Conservation (phyloP, 23 tunicate species). For the Pegea sp. region DNA sequence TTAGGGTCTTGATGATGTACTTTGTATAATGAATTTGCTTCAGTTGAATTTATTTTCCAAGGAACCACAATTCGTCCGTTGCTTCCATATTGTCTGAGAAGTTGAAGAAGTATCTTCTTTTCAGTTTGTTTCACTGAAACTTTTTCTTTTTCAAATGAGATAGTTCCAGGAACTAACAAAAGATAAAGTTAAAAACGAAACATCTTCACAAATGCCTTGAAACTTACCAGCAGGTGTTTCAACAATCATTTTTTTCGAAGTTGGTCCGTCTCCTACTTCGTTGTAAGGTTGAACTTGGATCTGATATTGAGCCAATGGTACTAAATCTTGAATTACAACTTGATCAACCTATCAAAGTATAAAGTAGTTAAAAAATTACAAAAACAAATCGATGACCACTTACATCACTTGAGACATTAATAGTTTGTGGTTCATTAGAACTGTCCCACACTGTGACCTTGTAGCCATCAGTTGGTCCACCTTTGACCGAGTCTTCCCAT, state of each 20-base stretch:
- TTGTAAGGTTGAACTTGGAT: conserved; percentile 55
- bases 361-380: too few species aligned
- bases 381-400: conserved; percentile 2
- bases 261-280: conserved; percentile 83
- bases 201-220: too few species aligned
- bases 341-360: neutral
- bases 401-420: conserved; percentile 35
- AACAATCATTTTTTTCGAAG: conserved; percentile 46
- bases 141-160: conserved; percentile 25
- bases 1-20: too few species aligned
- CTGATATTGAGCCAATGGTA: conserved; percentile 55
- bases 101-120: conserved; percentile 15
- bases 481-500: conserved; percentile 41
- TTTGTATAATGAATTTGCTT: conserved; percentile 22
- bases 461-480: conserved; percentile 58
- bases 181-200: too few species aligned
- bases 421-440: conserved; percentile 48
- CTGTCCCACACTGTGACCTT: conserved; percentile 65
- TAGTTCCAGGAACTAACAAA: conserved; percentile 61
- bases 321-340: conserved; percentile 20
- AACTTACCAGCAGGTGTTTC: conserved; percentile 73
- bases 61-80: conserved; percentile 79
- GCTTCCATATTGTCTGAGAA: conserved; percentile 40
- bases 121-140: conserved; percentile 37
- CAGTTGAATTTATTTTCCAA: conserved; percentile 32